Percentiles rank a stretch among this genome's conserved stretches.
phyloP scores from a whole-genome alignment of 2,888 invertebrate species.

The Xylota sylvarum region DNA sequence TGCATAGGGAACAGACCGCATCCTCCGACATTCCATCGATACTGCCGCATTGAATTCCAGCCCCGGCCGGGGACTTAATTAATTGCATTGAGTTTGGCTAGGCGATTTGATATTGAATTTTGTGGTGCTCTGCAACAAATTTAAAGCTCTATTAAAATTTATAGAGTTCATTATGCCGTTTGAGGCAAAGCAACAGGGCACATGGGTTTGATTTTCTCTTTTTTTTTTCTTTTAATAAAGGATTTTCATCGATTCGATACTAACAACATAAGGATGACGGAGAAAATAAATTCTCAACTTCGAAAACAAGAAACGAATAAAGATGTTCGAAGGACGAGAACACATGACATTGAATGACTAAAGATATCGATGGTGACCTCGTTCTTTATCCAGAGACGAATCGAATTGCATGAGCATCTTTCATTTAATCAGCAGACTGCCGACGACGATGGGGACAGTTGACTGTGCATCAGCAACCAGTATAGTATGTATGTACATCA shows the following conservation, averaged over 20 bases:
- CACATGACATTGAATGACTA: constrained; percentile 12
- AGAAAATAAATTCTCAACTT: background rate
- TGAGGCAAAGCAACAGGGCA: background rate
- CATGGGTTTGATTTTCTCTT: background rate
- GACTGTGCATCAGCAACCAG: constrained; percentile 29
- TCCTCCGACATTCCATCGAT: constrained; percentile 10
- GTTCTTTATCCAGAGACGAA: constrained; percentile 29
- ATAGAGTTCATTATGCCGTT: background rate
- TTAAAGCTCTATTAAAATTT: constrained; percentile 20
- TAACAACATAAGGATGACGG: background rate
- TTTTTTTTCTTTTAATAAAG: background rate
- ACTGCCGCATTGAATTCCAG: constrained; percentile 17
- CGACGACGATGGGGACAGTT: constrained; percentile 14
- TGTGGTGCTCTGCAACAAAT: background rate
- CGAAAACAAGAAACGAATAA: constrained; percentile 5
- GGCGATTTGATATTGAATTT: constrained; percentile 14
- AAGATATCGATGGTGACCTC: constrained; percentile 11
- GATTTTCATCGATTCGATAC: background rate
- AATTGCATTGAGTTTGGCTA: constrained; percentile 12
- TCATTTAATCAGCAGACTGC: constrained; percentile 29
- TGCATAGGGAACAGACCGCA: background rate
- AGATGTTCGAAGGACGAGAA: constrained; percentile 21
- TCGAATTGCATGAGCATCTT: constrained; percentile 46
- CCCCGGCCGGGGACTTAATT: constrained; percentile 2
- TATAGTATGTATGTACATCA: background rate